Evolutionary conservation across 2,113 vertebrate species (phyloP), one percentile per base, ranked within the genome.

Genomic region (Silurus meridionalis): DNA sequence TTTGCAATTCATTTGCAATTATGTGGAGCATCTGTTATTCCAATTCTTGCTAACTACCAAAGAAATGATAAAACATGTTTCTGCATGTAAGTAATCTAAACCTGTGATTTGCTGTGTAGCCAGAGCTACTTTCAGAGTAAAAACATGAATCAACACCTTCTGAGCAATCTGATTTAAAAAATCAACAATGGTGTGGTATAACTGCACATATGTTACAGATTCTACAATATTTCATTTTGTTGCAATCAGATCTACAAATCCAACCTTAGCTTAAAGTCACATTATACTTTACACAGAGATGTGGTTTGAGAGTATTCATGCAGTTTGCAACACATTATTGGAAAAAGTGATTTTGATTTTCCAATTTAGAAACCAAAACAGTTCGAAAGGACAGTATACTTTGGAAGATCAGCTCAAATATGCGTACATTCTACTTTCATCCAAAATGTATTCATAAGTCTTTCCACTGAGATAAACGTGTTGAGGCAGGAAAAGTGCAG

Each of bases 181-280:
- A 21, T 77, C 50, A 74, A 23, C 17, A 53, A 21, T 7, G 10
- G 21, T 53, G 72, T 75, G 9, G 48, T 48, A 46, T 50, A n/a
- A 75, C 9, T 13, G 48, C 72, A 75, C 72, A 13, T 6, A n/a
- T 75, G 21, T 48, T 52, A 52, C 72, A 52, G 23, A 53, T 23
- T 5, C 72, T 50, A 6, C 15, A 3, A 5, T 52, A 75, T 77
- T 37, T 55, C 13, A 25, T 77, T 25, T 48, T 74, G 71, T 50
- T 75, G 28, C 48, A 52, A 53, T 52, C 50, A 37, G 48, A 64
- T 64, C 72, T 55, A 19, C 83, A 85, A 78, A 63, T 25, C 82
- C 15, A 71, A 11, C 63, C 61, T 14, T 82, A 14, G 50, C 23
- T 28, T 53, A 25, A n/a, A 55, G 17, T 57, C 14, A 55, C 78